These are phyloP conservation scores for Nomada ferruginata DNA, from an alignment of 2,888 invertebrate genomes.

Conservation along the genomic window DNA sequence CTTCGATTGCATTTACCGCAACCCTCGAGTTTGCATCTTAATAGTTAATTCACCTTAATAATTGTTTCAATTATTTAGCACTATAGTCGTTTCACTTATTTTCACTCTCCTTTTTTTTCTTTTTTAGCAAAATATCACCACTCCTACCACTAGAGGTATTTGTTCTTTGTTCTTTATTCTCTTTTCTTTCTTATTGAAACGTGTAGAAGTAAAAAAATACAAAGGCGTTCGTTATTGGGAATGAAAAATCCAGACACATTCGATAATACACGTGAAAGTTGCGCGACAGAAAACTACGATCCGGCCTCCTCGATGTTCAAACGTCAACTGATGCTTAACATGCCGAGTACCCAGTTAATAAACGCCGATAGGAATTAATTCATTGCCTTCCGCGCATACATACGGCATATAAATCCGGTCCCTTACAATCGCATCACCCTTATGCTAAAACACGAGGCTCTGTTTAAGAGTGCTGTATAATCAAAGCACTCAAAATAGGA, in stretches of 20 bases:
- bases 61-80: background rate
- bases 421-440: background rate
- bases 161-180: background rate
- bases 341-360: constrained; percentile 64
- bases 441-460: background rate
- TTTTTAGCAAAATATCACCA: background rate
- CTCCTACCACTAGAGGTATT: background rate
- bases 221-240: background rate
- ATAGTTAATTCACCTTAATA: background rate
- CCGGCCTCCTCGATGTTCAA: constrained; percentile 71
- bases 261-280: constrained; percentile 33
- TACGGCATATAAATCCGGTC: background rate
- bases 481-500: constrained; percentile 24
- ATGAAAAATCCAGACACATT: background rate
- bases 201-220: background rate
- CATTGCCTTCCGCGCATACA: constrained; percentile 63
- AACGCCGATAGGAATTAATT: constrained; percentile 60
- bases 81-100: background rate
- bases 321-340: constrained; percentile 73
- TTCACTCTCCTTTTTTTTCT: too few species aligned
- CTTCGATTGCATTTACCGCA: background rate
- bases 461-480: background rate
- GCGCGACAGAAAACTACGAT: constrained; percentile 45
- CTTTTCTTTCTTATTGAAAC: background rate
- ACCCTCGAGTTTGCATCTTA: background rate